Base-by-base conservation (phyloP, 2,888 invertebrate genomes). In the Hylaea fasciaria region DNA sequence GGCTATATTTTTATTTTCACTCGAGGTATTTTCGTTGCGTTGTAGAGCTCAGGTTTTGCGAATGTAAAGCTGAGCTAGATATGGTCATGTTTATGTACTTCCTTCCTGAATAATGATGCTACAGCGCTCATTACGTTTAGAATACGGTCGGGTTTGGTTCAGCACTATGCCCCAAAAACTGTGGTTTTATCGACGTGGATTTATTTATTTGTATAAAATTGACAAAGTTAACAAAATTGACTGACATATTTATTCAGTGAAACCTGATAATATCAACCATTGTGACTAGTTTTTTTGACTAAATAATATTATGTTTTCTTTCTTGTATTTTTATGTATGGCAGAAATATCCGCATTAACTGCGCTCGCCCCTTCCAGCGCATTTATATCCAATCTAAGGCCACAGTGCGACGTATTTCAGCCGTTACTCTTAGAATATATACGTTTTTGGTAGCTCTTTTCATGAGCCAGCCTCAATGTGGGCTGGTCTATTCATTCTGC, bases 371-470 rank as follows among this genome's bases (percentile, higher is more conserved):
- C 28, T 52, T 69, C 69, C 56, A 67, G 68, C 11, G 50, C 17
- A 35, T 10, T 37, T 43, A 5, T 56, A 40, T 17, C 28, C 29
- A 47, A 49, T 16, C 54, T 52, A 52, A 60, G 59, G 53, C 72
- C 71, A 81, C 78, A 72, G 73, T 66, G 79, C 82, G 80, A 86
- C 83, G 84, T 89, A 87, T 89, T 87, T 86, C 81, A 86, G 85
- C 80, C 83, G 87, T 84, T 85, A 80, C 84, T 87, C 86, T 80
- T 69, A 73, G 78, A 86, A 87, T 87, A 84, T 87, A 88, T 89
- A 86, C 85, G 84, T 81, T 87, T 87, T 87, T 82, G 86, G 86
- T 87, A 77, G 85, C 80, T 88, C 89, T 87, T 88, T 89, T 89
- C 89, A 87, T 84, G 85, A 85, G 84, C 81, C 82, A 77, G 75